Base-by-base conservation (phyloP, 2,113 vertebrate genomes). In the Caloenas nicobarica region DNA sequence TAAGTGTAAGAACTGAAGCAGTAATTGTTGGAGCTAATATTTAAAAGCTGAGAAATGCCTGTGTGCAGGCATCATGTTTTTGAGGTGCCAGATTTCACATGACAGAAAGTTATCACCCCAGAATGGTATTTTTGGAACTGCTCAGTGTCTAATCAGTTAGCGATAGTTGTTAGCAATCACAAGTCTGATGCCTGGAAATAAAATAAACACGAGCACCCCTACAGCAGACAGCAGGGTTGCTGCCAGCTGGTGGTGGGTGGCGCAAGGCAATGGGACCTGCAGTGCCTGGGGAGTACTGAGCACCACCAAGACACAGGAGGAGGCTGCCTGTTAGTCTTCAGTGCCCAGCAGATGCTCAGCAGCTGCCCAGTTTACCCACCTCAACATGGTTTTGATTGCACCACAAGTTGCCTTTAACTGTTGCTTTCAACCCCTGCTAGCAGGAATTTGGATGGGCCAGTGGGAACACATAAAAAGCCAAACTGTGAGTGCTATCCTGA, bases 1-100 rank as follows among this genome's bases (percentile, higher is more conserved):
- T 70, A 87, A 71, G 36, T 29, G 8, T 28, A 79, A 84, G 88
- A 71, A 82, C 12, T 34, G 56, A 91, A 74, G 85, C 77, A 95
- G 69, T 94, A 86, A 87, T 89, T 77, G 34, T 38, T 79, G 69
- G 91, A 17, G 28, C 38, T 82, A 82, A 66, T 86, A 84, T 92
- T 93, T 84, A 58, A 93, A 91, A 91, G 65, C 71, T 69, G 56
- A 51, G 56, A 85, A 91, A 48, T 70, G 56, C 13, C 4, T 54
- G 36, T 72, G 81, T 53, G 12, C 48, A 40, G 10, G 24, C 36
- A 11, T 46, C 5, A 4, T 70, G 31, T 64, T 48, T 54, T 57
- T 54, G 2, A 68, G 84, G 66, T 66, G 65, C 62, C 58, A 87
- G 31, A 26, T 90, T 70, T 78, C 46, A 60, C 16, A 25, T 53